Conservation (phyloP, 2,888 invertebrate genomes). For the Drosophila mulleri region DNA sequence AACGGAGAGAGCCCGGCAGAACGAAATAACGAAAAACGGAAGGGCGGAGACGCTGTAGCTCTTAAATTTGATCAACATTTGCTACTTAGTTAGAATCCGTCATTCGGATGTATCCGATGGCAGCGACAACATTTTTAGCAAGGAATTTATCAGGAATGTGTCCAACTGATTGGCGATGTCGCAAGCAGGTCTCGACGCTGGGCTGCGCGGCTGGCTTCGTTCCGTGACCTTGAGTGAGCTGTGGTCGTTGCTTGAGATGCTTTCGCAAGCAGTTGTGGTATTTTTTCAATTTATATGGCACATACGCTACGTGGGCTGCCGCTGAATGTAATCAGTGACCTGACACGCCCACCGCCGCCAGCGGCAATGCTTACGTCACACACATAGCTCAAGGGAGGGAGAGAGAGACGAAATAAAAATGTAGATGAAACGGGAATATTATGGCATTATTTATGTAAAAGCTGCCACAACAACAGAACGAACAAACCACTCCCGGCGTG, state of each 20-base stretch:
- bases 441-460: slow-evolving; percentile 70
- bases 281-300: slow-evolving; percentile 19
- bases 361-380: slow-evolving; percentile 13
- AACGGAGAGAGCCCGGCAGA: not conserved
- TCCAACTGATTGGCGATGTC: slow-evolving; percentile 5
- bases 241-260: slow-evolving; percentile 6
- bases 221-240: slow-evolving; percentile 50
- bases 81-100: not conserved
- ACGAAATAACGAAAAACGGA: not conserved
- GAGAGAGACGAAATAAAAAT: slow-evolving; percentile 15
- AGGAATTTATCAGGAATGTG: not conserved
- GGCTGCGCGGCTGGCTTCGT: not conserved
- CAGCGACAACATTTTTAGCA: not conserved
- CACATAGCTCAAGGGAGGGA: not conserved
- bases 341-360: not conserved
- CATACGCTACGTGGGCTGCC: slow-evolving; percentile 32
- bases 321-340: not conserved
- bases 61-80: not conserved
- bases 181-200: not conserved
- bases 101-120: not conserved
- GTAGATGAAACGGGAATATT: slow-evolving; percentile 59
- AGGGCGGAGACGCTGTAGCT: not conserved
- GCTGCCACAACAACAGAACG: slow-evolving; percentile 20
- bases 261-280: slow-evolving; percentile 13
- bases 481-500: not conserved